Base-by-base conservation (phyloP, 2,888 invertebrate species). In the Flexamia atlantica region DNA sequence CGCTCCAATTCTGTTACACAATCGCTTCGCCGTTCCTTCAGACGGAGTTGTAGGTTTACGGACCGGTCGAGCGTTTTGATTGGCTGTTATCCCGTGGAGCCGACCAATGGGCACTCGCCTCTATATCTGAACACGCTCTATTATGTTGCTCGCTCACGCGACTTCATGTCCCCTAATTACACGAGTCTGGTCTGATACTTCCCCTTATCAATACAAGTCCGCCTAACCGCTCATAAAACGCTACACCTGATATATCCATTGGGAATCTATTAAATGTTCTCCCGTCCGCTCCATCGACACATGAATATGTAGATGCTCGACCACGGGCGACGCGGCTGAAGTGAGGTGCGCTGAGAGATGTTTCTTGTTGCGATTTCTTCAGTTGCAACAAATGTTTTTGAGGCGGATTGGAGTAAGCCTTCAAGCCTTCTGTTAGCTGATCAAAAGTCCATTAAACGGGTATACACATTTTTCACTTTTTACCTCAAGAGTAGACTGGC, bases 91-190 rank as follows among this genome's bases (percentile, higher is more conserved):
- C 70, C 70, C 36, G 14, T 9, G 70, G 10, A 23, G 14, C 40
- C 1, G n/a, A 17, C 70, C 70, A 70, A 70, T 70, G 70, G 32
- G 36, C 70, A 32, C 30, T 32, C 32, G 40, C 36, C 70, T 20
- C 70, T 0, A 7, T 70, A 70, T 70, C 70, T 4, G 70, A 20
- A 70, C 70, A 70, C 40, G 70, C 9, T 20, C 70, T 70, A 70
- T 70, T 70, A 70, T 70, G 70, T 70, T 36, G 20, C n/a, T 9
- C 36, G 23, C 70, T 70, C 70, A 70, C 70, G 70, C 70, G 70
- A 70, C n/a, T 28, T 28, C 17, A 28, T 64, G 64, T 64, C 28
- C 4, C 14, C 64, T 64, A 64, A 64, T 64, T 64, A 64, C 30
- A 64, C 64, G 28, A 64, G 30, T 53, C 64, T 64, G 14, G 28